These are phyloP conservation scores for Hypselothyrea guttata DNA, from an alignment of 2,888 invertebrate species.

Conservation along the genomic window DNA sequence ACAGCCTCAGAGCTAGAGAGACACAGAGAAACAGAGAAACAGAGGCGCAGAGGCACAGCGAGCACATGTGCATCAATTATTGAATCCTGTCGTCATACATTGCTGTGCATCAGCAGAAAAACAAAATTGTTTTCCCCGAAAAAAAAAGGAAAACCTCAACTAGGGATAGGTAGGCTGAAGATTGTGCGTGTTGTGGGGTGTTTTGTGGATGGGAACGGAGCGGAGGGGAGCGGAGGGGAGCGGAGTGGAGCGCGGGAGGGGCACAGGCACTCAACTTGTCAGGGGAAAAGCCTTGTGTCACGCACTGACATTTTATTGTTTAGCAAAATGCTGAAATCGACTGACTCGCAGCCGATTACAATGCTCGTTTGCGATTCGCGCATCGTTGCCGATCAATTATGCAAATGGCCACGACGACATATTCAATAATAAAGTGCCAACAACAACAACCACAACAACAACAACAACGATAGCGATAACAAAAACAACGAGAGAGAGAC, in stretches of 20 bases:
- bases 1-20: constrained; percentile 8
- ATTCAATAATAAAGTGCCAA: constrained; percentile 71
- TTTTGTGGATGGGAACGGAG: background rate
- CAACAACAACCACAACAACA: constrained; percentile 21
- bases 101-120: constrained; percentile 28
- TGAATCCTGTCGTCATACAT: constrained; percentile 35
- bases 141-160: constrained; percentile 1
- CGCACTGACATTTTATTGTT: constrained; percentile 59
- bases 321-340: constrained; percentile 53
- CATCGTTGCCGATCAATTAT: constrained; percentile 76
- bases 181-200: background rate
- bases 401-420: constrained; percentile 66
- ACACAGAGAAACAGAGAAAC: constrained; percentile 17
- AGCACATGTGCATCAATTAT: constrained; percentile 66
- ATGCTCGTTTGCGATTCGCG: constrained; percentile 64
- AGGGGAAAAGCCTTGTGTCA: constrained; percentile 29
- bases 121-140: constrained; percentile 15
- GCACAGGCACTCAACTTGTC: background rate
- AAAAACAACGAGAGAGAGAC: constrained; percentile 24
- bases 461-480: constrained; percentile 19
- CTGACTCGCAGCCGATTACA: constrained; percentile 60
- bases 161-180: background rate
- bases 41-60: constrained; percentile 17
- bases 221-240: background rate
- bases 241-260: background rate